Evolutionary conservation across 1,140 invertebrate species (phyloP), one percentile per base, ranked within the genome.

Genomic region (Paramacrobiotus metropolitanus): DNA sequence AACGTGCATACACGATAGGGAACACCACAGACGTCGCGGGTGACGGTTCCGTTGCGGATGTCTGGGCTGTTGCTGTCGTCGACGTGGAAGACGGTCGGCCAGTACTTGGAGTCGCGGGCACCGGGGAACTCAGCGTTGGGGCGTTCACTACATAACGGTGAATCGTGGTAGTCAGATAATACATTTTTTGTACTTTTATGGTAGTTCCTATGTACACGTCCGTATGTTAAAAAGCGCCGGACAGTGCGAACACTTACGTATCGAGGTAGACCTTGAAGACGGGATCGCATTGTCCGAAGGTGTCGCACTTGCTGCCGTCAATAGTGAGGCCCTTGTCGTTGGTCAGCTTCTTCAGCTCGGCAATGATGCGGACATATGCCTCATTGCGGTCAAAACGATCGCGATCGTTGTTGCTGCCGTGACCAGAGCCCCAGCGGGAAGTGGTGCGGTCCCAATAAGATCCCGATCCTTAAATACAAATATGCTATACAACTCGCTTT

Each of bases 41-140:
- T 55, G 15, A 55, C 15, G 48, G 15, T 55, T 9, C 15, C 48
- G 15, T 28, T 15, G 48, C 15, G 9, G 48, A 55, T 20, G 24
- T 4, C 24, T 15, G 48, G 48, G 48, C 48, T 55, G 48, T 55
- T 55, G 48, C 28, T 55, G 48, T 55, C 48, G 24, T 55, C 48
- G 48, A 24, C 28, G 15, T 55, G 15, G 48, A 55, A 55, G 4
- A 55, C 15, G 15, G 15, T 15, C 15, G 48, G 48, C 48, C 48
- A 55, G 48, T 55, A 55, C 24, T 55, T 55, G 4, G 4, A 9
- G 48, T 55, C 48, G 24, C 48, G 48, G 15, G 48, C 15, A 20
- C 48, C 48, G 48, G 48, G 48, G 48, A 55, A 55, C 48, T 55
- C 48, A 9, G 48, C 48, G 48, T 55, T 55, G 48, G 48, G 48